Evolutionary conservation across 1,140 invertebrate genomes (phyloP), one percentile per base, ranked within the genome.

Genomic region (Metopolophium dirhodum): DNA sequence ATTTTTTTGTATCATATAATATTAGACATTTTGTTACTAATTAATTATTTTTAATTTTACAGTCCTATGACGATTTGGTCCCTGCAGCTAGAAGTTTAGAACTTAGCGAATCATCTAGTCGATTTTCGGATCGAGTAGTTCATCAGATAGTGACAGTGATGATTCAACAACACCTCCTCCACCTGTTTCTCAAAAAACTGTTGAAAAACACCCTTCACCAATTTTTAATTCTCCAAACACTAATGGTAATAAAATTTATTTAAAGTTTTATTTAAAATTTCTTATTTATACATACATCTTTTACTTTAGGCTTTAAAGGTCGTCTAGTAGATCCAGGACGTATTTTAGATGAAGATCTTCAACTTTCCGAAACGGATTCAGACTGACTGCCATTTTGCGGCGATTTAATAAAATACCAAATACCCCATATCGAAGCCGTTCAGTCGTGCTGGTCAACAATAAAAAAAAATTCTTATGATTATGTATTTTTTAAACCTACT

Each of bases 101-200:
- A 91, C 54, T 91, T 57, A 91, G 89, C 47, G 61, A 85, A 85
- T 94, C 89, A 57, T 91, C 89, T 86, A 85, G 61, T 26, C n/a
- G 90, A 91, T 93, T 93, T 83, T 54, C n/a, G 87, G 93, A 93
- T 94, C 94, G 77, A 93, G 93, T 68, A 94, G 94, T 94, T 94
- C 94, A 20, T 94, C 94, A 82, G 94, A 94, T 89, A 94, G 94
- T 92, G 94, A 94, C 23, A 94, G 94, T 93, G 94, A 94, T 45
- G 83, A 91, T 37, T 94, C 93, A 94, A 94, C 90, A 45, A 88
- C 86, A 82, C 87, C 93, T 90, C 86, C 93, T 82, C 93, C 83
- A 20, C 92, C 87, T 51, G 30, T 35, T 89, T 37, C 82, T 45
- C 94, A 94, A 94, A 93, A 91, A 54, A 83, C 41, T 57, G 23